Percentiles rank a stretch among this genome's conserved stretches.
These are phyloP conservation scores for Drosophila mauritiana DNA, from an alignment of 1,140 invertebrate genomes.

Conservation along the genomic window DNA sequence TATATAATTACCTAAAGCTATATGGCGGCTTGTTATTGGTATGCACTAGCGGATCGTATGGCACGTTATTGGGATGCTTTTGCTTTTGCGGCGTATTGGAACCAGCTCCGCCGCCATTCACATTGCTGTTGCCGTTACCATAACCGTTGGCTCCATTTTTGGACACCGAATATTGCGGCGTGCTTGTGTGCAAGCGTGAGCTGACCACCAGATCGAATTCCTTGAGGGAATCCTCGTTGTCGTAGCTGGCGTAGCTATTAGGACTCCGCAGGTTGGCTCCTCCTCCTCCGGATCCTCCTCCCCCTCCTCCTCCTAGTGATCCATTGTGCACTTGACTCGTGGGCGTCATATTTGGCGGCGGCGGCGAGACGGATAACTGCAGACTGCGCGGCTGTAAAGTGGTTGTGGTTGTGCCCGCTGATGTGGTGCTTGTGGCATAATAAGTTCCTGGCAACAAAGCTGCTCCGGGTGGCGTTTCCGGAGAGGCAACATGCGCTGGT, in stretches of 20 bases:
- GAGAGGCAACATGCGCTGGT: slow-evolving; percentile 45
- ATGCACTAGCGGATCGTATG: slow-evolving; percentile 91
- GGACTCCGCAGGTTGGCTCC: slow-evolving; percentile 66
- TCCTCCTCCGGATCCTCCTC: slow-evolving; percentile 4
- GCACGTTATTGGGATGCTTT: slow-evolving; percentile 90
- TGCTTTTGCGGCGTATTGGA: slow-evolving; percentile 84
- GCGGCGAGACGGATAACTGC: slow-evolving; percentile 58
- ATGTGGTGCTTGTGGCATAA: slow-evolving; percentile 28
- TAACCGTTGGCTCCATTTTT: slow-evolving; percentile 34
- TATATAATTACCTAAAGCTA: slow-evolving; percentile 86
- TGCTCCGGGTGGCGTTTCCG: slow-evolving; percentile 49
- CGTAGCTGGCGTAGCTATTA: slow-evolving; percentile 77
- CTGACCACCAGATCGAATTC: slow-evolving; percentile 73
- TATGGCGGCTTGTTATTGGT: slow-evolving; percentile 96
- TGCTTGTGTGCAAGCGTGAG: slow-evolving; percentile 62
- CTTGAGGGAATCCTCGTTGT: slow-evolving; percentile 81
- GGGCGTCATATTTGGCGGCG: slow-evolving; percentile 59
- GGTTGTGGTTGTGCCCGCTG: background rate
- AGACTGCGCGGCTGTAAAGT: slow-evolving; percentile 35
- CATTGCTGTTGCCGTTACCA: slow-evolving; percentile 34
- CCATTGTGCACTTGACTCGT: slow-evolving; percentile 52
- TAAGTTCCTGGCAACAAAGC: slow-evolving; percentile 44
- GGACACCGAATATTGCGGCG: slow-evolving; percentile 59
- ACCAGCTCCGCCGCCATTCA: slow-evolving; percentile 1
- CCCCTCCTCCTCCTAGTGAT: slow-evolving; percentile 1